Evolutionary conservation across 2,113 vertebrate genomes (phyloP), one percentile per base, ranked within the genome.

Genomic region (Platichthys flesus): DNA sequence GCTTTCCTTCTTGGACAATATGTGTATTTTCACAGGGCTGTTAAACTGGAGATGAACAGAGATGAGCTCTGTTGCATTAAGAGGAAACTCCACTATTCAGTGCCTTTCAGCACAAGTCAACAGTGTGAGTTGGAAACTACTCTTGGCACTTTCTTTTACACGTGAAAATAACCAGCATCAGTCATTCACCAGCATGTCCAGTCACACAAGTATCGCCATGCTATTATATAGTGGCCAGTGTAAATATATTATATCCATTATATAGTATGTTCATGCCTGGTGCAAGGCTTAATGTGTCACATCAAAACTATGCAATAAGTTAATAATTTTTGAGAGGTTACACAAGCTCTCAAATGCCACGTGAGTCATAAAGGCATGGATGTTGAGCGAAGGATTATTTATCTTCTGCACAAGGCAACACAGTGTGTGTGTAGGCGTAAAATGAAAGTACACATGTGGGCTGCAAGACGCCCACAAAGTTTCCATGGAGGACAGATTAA

Each of bases 361-460:
- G 74, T 65, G 70, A 71, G 37, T 79, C 73, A 79, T 37, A 24
- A 74, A 76, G 61, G 37, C 55, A 57, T 47, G 18, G 49, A 83
- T 60, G 71, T 51, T 76, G 61, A 78, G 79, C 37, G 21, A 20
- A 73, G 75, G 82, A 75, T 82, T 72, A 74, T 77, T 82, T 84
- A 63, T 82, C 68, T 71, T 59, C 21, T 66, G 64, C 62, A 58
- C 60, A 65, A 42, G 66, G 65, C 62, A 69, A 45, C 49, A 14
- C 15, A 10, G 71, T 21, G 74, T 31, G 31, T 31, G 31, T 31
- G 31, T 70, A 14, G 82, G 78, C 18, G 65, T 47, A 57, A 82
- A 79, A 62, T 67, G 42, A 76, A 71, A 82, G 81, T 67, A 76
- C 61, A 78, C 75, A 63, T 57, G 84, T 84, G 81, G 78, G 79